Base-by-base conservation (phyloP, 1,140 invertebrate species). In the Drosophila grimshawi region DNA sequence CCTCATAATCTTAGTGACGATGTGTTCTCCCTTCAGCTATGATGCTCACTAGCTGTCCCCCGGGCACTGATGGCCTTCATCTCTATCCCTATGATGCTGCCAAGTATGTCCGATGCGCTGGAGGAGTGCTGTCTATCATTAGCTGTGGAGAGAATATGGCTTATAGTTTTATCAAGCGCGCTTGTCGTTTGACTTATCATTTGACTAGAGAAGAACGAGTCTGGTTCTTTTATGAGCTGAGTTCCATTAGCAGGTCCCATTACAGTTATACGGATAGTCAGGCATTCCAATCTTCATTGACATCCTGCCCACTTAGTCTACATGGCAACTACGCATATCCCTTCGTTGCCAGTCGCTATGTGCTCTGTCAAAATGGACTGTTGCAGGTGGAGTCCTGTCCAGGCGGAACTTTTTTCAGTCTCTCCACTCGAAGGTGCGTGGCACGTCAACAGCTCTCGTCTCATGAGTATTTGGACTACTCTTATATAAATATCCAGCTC, bases 81-180 rank as follows among this genome's bases (percentile, higher is more conserved):
- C 57, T 80, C 3, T 92, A 92, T 78, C 90, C 90, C 30, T 92
- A 86, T 30, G 91, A 92, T 78, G 85, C 74, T 1, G 60, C n/a
- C 27, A 91, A 91, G 57, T 92, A 82, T 70, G 61, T 92, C 2
- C 70, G 53, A 4, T 92, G 90, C 51, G 53, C 55, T 6, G 72
- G 77, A 11, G 72, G 63, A 29, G 65, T 65, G 32, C 55, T 92
- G 71, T 62, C 68, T 3, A 57, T 92, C 10, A 8, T 77, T 6
- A 71, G 49, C 7, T 92, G 90, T 69, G 69, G 37, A 0, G 5
- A 4, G 0, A 32, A 78, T 8, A 60, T 66, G 32, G 86, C 76
- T 0, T 92, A 77, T 27, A 91, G 90, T 35, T 64, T 79, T 2
- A 55, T 53, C 0, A 63, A 81, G 5, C 64, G 49, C 1, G 63